A percentile compares a stretch with the other conserved stretches of the same genome.
Conservation (phyloP, 1,140 invertebrate species). For the Manduca sexta region DNA sequence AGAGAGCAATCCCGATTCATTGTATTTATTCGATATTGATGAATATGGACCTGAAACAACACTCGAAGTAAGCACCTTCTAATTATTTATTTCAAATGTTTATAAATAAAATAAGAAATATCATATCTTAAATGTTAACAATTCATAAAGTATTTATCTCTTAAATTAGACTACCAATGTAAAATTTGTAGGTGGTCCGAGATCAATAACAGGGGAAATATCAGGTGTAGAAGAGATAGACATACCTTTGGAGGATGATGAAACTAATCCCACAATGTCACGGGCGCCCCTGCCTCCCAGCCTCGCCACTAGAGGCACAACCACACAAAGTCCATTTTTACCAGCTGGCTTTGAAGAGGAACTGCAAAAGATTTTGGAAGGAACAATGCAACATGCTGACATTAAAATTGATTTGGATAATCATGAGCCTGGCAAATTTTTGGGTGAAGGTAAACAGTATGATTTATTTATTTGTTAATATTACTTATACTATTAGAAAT, state of each 20-base stretch:
- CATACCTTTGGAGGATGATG: constrained; percentile 53
- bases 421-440: constrained; percentile 58
- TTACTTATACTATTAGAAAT: too few species aligned
- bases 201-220: constrained; percentile 58
- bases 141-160: too few species aligned
- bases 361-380: constrained; percentile 46
- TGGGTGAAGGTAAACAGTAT: constrained; percentile 58
- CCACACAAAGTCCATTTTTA: constrained; percentile 60
- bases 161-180: too few species aligned
- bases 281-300: constrained; percentile 62
- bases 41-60: constrained; percentile 50
- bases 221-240: constrained; percentile 55
- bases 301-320: constrained; percentile 56
- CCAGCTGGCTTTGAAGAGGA: constrained; percentile 69
- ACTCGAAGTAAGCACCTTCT: constrained; percentile 36
- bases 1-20: constrained; percentile 45
- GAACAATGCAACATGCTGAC: constrained; percentile 27
- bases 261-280: constrained; percentile 62
- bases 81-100: too few species aligned
- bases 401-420: constrained; percentile 44
- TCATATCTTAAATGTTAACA: too few species aligned
- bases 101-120: too few species aligned
- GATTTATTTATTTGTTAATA: background rate
- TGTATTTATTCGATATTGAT: constrained; percentile 51
- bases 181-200: constrained; percentile 51